phyloP scores from a whole-genome alignment of 2,113 vertebrate species.

The Dascyllus trimaculatus region DNA sequence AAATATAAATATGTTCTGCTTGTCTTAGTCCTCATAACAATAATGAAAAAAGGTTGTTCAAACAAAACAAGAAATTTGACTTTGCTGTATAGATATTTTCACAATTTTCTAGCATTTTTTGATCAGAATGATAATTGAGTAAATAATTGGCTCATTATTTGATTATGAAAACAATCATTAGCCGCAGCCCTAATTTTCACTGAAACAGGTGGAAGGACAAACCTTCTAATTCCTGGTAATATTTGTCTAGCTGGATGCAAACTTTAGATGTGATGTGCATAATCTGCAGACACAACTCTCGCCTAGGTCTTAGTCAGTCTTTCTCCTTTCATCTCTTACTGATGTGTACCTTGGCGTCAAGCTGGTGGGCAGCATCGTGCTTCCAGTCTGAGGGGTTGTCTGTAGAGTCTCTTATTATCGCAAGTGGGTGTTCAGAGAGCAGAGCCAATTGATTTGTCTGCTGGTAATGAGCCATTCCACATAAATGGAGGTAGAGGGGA shows the following conservation, averaged over 20 bases:
- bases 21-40: background rate
- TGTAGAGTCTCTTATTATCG: slow-evolving; percentile 82
- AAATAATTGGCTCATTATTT: background rate
- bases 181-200: background rate
- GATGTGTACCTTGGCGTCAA: slow-evolving; percentile 50
- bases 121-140: background rate
- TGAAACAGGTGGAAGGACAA: slow-evolving; percentile 19
- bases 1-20: background rate
- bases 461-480: slow-evolving; percentile 81
- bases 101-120: background rate
- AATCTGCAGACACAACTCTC: slow-evolving; percentile 53
- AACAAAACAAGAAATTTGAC: background rate
- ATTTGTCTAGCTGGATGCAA: slow-evolving; percentile 18
- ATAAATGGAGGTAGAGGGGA: slow-evolving; percentile 74
- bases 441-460: slow-evolving; percentile 84
- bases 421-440: slow-evolving; percentile 81
- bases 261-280: slow-evolving; percentile 37
- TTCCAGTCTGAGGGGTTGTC: slow-evolving; percentile 66
- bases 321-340: slow-evolving; percentile 57
- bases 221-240: background rate
- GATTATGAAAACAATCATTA: background rate
- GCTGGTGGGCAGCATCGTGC: slow-evolving; percentile 58
- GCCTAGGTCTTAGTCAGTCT: slow-evolving; percentile 62
- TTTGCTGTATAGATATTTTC: background rate
- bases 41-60: background rate